Evolutionary conservation across 2,113 vertebrate species (phyloP).

Genomic region (Petroica traversi): DNA sequence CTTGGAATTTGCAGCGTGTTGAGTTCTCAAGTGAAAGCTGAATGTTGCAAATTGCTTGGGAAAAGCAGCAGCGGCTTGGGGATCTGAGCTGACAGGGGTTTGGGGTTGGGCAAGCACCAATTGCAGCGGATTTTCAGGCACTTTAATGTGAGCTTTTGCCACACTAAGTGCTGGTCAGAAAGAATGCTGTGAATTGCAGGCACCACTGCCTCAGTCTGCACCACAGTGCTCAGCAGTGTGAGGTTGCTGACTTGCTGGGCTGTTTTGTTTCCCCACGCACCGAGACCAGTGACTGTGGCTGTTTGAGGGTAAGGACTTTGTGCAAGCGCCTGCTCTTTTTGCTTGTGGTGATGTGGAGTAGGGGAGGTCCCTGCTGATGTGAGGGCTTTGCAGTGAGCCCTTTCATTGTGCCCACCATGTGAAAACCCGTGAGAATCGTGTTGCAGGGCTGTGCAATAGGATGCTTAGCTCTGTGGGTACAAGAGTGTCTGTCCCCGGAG

Average conservation of each 20-base stretch:
- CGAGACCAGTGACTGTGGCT: rapidly evolving
- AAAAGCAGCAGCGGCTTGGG: neutral
- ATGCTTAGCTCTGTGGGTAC: neutral
- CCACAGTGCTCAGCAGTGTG: neutral
- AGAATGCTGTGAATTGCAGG: neutral
- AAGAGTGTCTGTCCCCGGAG: neutral
- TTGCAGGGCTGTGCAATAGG: neutral
- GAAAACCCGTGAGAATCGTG: neutral
- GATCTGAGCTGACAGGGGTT: neutral
- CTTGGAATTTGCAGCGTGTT: neutral
- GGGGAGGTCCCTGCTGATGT: neutral
- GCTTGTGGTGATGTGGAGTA: rapidly evolving
- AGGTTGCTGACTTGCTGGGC: neutral
- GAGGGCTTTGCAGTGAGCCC: neutral
- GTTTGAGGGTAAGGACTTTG: neutral
- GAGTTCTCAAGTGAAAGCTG: neutral
- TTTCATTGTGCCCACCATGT: neutral
- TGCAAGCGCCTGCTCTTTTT: neutral
- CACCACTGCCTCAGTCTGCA: neutral
- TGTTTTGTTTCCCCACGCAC: neutral
- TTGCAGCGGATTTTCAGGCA: neutral
- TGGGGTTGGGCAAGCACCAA: neutral
- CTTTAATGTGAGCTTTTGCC: neutral
- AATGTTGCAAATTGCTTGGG: neutral
- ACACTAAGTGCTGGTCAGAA: neutral